Conservation (phyloP, 2,888 invertebrate genomes). For the Syritta pipiens region DNA sequence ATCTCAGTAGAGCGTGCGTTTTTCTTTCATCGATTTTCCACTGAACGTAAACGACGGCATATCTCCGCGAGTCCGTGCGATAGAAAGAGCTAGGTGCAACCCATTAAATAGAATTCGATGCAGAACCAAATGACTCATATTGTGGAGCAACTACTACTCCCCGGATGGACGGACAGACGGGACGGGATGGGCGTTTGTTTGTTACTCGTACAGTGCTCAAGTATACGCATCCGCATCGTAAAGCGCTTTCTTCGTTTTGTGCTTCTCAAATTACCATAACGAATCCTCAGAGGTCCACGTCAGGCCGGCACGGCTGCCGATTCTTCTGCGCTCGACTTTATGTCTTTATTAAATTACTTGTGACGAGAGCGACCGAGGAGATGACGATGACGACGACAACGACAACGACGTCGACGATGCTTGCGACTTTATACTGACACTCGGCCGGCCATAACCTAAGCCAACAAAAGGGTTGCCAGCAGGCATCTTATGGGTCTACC, state of each 20-base stretch:
- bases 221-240: constrained; percentile 49
- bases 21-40: constrained; percentile 37
- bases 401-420: constrained; percentile 15
- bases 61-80: constrained; percentile 18
- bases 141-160: constrained; percentile 13
- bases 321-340: constrained; percentile 36
- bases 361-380: constrained; percentile 39
- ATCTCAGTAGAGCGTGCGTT: constrained; percentile 27
- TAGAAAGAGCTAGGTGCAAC: constrained; percentile 32
- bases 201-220: too few relatives aligned
- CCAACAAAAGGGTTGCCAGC: constrained; percentile 60
- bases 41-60: constrained; percentile 19
- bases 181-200: too few relatives aligned
- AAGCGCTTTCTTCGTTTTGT: constrained; percentile 7
- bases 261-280: constrained; percentile 62
- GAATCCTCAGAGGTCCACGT: constrained; percentile 40
- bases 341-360: constrained; percentile 68
- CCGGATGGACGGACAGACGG: constrained; percentile 1
- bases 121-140: constrained; percentile 54
- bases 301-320: constrained; percentile 31
- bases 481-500: constrained; percentile 52
- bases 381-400: background rate
- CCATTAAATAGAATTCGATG: constrained; percentile 38
- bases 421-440: constrained; percentile 37
- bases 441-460: constrained; percentile 60